These are phyloP conservation scores for Heliocidaris erythrogramma DNA, from an alignment of 35 echinoderm and acorn worm species.

Conservation along the genomic window DNA sequence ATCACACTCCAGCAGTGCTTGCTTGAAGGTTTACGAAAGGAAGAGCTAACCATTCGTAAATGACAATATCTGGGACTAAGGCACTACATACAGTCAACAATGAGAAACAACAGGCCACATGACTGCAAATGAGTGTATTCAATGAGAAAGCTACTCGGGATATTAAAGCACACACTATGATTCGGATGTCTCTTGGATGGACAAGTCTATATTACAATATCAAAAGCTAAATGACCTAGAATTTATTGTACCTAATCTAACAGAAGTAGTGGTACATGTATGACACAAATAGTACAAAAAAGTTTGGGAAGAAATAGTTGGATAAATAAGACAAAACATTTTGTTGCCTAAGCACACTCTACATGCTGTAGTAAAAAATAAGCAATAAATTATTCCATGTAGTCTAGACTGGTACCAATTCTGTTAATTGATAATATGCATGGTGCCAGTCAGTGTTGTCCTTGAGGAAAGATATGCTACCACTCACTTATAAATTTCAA, in stretches of 20 bases:
- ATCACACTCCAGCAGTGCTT: not conserved
- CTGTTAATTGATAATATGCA: not conserved
- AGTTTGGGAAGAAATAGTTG: not conserved
- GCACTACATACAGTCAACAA: conserved; percentile 15
- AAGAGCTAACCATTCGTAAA: not conserved
- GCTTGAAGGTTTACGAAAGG: not conserved
- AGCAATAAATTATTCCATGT: not conserved
- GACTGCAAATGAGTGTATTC: not conserved
- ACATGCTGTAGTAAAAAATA: not conserved
- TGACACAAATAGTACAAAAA: not conserved
- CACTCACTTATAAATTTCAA: not conserved
- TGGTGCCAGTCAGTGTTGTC: not conserved
- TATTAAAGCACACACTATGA: not conserved
- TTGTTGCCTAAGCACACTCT: not conserved
- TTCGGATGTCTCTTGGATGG: not conserved
- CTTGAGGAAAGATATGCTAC: not conserved
- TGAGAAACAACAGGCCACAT: not conserved
- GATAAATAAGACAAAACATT: not conserved
- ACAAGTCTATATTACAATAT: not conserved
- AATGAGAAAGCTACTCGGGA: not conserved
- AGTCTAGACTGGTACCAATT: not conserved
- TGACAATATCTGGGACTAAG: conserved; percentile 25
- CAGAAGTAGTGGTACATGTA: not conserved
- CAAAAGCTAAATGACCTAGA: not conserved
- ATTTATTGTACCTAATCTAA: not conserved